These are phyloP conservation scores for Aphidius gifuensis DNA, from an alignment of 1,140 invertebrate species.

Conservation along the genomic window DNA sequence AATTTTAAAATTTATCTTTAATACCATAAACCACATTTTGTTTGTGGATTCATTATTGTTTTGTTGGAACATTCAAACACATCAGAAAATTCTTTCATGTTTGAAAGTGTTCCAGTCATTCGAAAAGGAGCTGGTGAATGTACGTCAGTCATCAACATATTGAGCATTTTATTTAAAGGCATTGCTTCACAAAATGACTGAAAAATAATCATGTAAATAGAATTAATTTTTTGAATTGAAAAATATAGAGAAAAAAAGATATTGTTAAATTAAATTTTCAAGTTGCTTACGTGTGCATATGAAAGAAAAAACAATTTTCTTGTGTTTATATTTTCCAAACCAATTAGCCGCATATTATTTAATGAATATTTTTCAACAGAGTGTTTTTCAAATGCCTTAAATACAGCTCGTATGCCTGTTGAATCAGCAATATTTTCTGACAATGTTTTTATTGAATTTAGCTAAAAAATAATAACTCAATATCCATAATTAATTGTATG, in stretches of 20 bases:
- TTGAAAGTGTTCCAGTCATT: conserved; percentile 10
- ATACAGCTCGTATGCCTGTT: conserved; percentile 14
- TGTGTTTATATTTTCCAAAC: conserved; percentile 11
- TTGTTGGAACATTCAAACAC: conserved; percentile 3
- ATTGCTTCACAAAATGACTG: conserved; percentile 1
- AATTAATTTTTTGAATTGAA: not conserved
- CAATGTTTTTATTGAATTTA: not conserved
- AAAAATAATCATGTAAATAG: not conserved
- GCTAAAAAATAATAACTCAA: conserved; percentile 8
- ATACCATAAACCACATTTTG: conserved; percentile 14
- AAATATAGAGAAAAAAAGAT: no score
- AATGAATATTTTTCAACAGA: not conserved
- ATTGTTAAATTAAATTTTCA: no score
- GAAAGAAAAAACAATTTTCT: conserved; percentile 14
- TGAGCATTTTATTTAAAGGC: not conserved
- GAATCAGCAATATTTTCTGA: conserved; percentile 19
- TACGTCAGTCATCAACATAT: not conserved
- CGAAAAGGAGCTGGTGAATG: conserved; percentile 6
- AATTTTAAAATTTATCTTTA: not conserved
- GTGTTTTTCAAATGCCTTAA: conserved; percentile 8
- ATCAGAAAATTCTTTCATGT: conserved; percentile 6
- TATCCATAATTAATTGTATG: not conserved
- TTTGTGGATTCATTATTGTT: conserved; percentile 13
- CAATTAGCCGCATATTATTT: not conserved
- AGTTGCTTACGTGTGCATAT: conserved; percentile 5